Conservation (phyloP, 2,113 vertebrate genomes). For the Balaenoptera acutorostrata region DNA sequence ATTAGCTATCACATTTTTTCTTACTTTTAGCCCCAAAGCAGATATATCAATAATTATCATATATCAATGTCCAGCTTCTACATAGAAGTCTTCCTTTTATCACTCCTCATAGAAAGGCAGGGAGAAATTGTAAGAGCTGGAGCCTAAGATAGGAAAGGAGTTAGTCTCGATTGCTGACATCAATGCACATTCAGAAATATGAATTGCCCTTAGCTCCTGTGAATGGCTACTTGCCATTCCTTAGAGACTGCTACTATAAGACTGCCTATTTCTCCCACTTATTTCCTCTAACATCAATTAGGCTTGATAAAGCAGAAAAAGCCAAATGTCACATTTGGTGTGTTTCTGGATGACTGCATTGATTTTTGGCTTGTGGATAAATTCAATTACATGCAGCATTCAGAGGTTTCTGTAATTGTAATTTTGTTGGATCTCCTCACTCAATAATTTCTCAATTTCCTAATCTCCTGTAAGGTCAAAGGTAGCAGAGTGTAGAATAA, state of each 20-base stretch:
- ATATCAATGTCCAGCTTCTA: constrained; percentile 18
- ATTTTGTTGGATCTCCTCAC: constrained; percentile 75
- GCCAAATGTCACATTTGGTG: constrained; percentile 79
- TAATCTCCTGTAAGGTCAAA: constrained; percentile 75
- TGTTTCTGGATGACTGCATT: constrained; percentile 80
- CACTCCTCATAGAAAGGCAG: not conserved
- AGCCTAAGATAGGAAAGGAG: not conserved
- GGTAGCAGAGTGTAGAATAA: constrained; percentile 46
- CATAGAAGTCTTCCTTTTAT: constrained; percentile 45
- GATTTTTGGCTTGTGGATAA: constrained; percentile 80
- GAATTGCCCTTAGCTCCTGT: constrained; percentile 63
- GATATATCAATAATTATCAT: constrained; percentile 56
- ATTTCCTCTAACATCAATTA: constrained; percentile 77
- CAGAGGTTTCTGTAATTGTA: constrained; percentile 71
- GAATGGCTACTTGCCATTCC: constrained; percentile 71
- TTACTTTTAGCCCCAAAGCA: constrained; percentile 39
- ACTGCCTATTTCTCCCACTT: constrained; percentile 74
- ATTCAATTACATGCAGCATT: constrained; percentile 78
- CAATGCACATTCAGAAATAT: constrained; percentile 54
- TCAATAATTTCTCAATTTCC: constrained; percentile 77
- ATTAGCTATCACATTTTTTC: constrained; percentile 37
- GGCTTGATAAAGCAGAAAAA: constrained; percentile 79
- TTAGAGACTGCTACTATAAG: constrained; percentile 65
- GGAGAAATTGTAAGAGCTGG: not conserved
- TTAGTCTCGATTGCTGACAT: constrained; percentile 45